Evolutionary conservation across 1,140 invertebrate genomes (phyloP).

Genomic region (Orchestia grillus): DNA sequence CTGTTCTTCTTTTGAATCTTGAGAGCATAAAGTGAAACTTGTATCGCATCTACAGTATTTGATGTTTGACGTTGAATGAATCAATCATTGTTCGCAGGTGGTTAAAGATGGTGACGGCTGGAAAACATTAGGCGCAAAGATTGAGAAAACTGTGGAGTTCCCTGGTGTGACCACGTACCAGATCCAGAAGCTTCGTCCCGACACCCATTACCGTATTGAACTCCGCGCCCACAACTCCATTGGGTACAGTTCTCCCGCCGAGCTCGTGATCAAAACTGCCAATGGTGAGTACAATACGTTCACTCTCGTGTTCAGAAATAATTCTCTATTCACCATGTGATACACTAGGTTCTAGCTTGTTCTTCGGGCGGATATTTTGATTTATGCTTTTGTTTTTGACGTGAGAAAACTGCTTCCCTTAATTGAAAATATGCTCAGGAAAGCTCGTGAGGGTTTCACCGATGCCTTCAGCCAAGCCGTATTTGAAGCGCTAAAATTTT

Average conservation of each 20-base stretch:
- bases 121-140: slow-evolving; percentile 74
- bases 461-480: no score
- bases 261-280: slow-evolving; percentile 84
- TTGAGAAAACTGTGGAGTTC: slow-evolving; percentile 73
- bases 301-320: no score
- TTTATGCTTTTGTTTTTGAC: background rate
- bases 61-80: background rate
- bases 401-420: background rate
- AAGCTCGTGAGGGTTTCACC: no score
- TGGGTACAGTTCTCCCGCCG: slow-evolving; percentile 82
- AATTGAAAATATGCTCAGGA: no score
- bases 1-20: background rate
- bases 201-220: slow-evolving; percentile 86
- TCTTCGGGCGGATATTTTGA: background rate
- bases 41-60: background rate
- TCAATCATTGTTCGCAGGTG: slow-evolving; percentile 66
- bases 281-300: slow-evolving; percentile 75
- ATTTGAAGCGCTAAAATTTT: no score
- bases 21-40: background rate
- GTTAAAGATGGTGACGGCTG: slow-evolving; percentile 72
- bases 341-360: no score
- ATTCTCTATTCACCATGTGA: no score
- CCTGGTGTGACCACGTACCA: slow-evolving; percentile 77
- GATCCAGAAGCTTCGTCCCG: slow-evolving; percentile 78
- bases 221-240: slow-evolving; percentile 87